Conservation (phyloP, 2,888 invertebrate genomes). For the Odontocolon sp. region DNA sequence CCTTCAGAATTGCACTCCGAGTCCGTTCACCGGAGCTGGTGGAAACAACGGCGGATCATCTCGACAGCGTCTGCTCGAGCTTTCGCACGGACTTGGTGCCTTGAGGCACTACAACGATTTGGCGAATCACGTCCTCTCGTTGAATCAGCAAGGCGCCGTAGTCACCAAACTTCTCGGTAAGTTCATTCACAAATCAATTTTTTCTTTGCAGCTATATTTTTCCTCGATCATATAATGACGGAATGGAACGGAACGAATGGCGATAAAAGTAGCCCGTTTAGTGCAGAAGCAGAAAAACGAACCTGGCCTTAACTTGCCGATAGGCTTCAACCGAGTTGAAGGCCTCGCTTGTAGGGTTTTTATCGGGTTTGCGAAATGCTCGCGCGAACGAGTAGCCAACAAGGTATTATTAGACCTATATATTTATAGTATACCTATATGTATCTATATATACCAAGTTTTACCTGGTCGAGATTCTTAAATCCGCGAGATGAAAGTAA, state of each 20-base stretch:
- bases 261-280: constrained; percentile 52
- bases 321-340: constrained; percentile 53
- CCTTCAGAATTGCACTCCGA: constrained; percentile 75
- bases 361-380: constrained; percentile 50
- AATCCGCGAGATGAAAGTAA: background rate
- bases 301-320: constrained; percentile 61
- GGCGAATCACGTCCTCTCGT: constrained; percentile 93
- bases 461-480: background rate
- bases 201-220: background rate
- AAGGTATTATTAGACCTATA: constrained; percentile 59
- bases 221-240: constrained; percentile 34
- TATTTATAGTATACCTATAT: background rate
- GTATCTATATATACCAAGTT: background rate
- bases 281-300: constrained; percentile 64
- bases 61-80: constrained; percentile 90
- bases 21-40: constrained; percentile 70
- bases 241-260: background rate
- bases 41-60: constrained; percentile 81
- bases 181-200: constrained; percentile 74
- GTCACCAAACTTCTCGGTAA: constrained; percentile 94
- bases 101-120: constrained; percentile 92
- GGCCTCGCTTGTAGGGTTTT: constrained; percentile 60
- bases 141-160: constrained; percentile 92
- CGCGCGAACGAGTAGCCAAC: constrained; percentile 63
- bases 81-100: constrained; percentile 88